Conservation (phyloP, 1,140 invertebrate species). For the Zaprionus lachaisei region DNA sequence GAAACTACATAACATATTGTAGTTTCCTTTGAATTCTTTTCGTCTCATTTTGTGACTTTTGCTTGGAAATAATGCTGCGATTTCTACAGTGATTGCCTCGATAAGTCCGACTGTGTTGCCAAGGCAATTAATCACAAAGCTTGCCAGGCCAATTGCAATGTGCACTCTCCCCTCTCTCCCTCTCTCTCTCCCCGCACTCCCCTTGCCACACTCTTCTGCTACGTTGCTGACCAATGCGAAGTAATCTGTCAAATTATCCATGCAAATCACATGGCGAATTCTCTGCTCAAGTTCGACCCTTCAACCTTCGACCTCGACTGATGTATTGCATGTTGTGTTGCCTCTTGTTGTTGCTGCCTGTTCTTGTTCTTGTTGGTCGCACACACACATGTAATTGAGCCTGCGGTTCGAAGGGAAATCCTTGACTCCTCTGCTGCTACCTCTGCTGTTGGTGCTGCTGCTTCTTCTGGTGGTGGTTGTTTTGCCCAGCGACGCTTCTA, state of each 20-base stretch:
- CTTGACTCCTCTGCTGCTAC: slow-evolving; percentile 2
- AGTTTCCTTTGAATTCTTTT: background rate
- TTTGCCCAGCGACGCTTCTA: slow-evolving; percentile 16
- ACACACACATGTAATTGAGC: slow-evolving; percentile 65
- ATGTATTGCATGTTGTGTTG: background rate
- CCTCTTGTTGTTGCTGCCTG: background rate
- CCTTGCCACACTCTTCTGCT: background rate
- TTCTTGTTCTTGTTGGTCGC: background rate
- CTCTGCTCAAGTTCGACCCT: slow-evolving; percentile 18
- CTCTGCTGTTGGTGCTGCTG: slow-evolving; percentile 12
- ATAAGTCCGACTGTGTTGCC: background rate
- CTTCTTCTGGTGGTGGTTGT: slow-evolving; percentile 38
- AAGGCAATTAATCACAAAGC: background rate
- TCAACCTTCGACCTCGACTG: background rate
- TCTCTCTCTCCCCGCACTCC: no score
- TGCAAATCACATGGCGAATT: slow-evolving; percentile 68
- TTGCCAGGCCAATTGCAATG: background rate
- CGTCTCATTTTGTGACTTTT: background rate
- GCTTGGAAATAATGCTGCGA: background rate
- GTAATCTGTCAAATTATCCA: slow-evolving; percentile 82
- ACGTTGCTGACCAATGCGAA: slow-evolving; percentile 25
- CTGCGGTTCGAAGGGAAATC: slow-evolving; percentile 48
- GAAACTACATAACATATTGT: no score
- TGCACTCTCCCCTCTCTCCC: background rate
- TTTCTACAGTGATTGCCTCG: background rate